Evolutionary conservation across 2,113 vertebrate species (phyloP), one percentile per base, ranked within the genome.

Genomic region (Laticauda colubrina): DNA sequence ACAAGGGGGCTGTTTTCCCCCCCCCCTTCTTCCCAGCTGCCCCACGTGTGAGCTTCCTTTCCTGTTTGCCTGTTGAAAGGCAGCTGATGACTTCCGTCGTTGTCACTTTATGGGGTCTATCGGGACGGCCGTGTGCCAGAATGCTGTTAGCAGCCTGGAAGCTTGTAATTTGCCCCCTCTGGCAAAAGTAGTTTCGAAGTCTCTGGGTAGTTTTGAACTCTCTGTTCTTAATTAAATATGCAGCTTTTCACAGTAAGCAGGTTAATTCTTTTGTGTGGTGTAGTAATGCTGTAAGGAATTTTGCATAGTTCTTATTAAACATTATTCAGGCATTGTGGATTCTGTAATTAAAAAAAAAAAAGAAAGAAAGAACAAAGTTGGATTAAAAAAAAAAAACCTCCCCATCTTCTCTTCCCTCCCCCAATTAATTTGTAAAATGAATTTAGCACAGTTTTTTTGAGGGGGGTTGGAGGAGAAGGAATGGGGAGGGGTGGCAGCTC

Each of bases 151-250:
- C 98, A 97, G 98, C 98, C 98, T 98, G 98, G 97, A 96, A 98
- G 98, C 98, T 97, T 98, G 98, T 98, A 98, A 98, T 98, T 98
- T 95, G 96, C 98, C 98, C 98, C 98, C 98, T 97, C 96, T 98
- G 98, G 98, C 98, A 98, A 97, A 96, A 90, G 97, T 97, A 97
- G 98, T 98, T 98, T 97, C 96, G 96, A 97, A 97, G 97, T 98
- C 98, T 98, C 98, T 97, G 96, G 98, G 97, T 98, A 98, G 97
- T 98, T 98, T 98, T 98, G 97, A 98, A 98, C 98, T 98, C 98
- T 98, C 97, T 98, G 98, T 98, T 98, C 98, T 98, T 98, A 99
- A 98, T 99, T 99, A 99, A 98, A 98, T 98, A 99, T 99, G 98
- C 98, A 99, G 98, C 98, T 98, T 98, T 98, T 98, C 98, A 98